Base-by-base conservation (phyloP, 2,113 vertebrate species). In the Hippocampus guttulatus region DNA sequence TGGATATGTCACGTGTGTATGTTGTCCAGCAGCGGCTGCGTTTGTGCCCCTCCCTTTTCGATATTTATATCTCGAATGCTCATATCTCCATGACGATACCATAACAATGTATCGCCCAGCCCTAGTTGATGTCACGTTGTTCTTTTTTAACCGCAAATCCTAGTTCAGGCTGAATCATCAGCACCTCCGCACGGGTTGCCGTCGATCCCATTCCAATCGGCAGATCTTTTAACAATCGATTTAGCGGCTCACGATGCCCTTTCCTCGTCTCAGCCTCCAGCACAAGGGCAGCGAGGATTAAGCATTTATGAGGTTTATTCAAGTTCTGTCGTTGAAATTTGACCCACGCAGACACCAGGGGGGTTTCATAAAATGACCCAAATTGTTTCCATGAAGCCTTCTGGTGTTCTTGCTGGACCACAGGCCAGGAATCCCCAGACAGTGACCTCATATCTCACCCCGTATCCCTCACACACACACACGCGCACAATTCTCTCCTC, bases 401-500 rank as follows among this genome's bases (percentile, higher is more conserved):
- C 12, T 25, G 40, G 21, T 16, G 40, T 43, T 43, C 49, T 30
- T 67, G 63, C 62, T 69, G 75, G 54, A 83, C 76, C 81, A 15
- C 69, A 69, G 81, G 75, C 78, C 82, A 77, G 51, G 75, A 78
- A 84, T 85, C 76, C 68, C 69, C 77, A 86, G 82, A 84, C 81
- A 65, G 77, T 87, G 84, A 86, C 85, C 83, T 87, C 83, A 85
- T 80, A 78, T 75, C 45, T 69, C 45, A 15, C 63, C 47, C 64
- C 27, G 64, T 18, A 8, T 52, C 63, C 57, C 18, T 20, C 47
- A 43, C 6, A 69, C 76, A 12, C 40, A 18, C 14, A 12, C 43
- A 0, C 43, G 2, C 11, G 2, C 9, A 45, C 51, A 52, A 58
- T 38, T 54, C 16, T 12, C 10, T 52, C 21, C 20, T 23, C 55